Evolutionary conservation across 2,797 vertebrate genomes (phyloP), one percentile per base, ranked within the genome.

Genomic region (Coendou prehensilis): DNA sequence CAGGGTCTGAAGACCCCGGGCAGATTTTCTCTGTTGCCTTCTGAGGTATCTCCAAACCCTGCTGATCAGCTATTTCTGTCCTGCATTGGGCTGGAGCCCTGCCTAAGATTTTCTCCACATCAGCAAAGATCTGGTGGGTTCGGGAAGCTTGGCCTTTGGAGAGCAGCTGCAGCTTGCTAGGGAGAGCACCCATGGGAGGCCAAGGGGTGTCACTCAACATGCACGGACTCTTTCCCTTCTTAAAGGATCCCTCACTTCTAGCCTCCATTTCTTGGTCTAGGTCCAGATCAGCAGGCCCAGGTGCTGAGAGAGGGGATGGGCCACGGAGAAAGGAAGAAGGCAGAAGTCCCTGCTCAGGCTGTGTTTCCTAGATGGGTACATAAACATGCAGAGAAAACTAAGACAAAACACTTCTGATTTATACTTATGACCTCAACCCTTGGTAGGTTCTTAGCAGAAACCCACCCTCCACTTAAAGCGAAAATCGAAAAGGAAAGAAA

Each of bases 261-360:
- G 92, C 76, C 96, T 98, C 93, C 57, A 81, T 97, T 52, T 89
- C 95, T 76, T 96, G 97, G 2, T 97, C 96, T 94, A 95, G 75
- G 71, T 98, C 95, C 54, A 97, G 93, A 83, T 96, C 97, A 67
- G 93, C 91, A 85, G 75, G 97, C 84, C 94, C 92, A 1, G 81
- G 84, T 75, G 90, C 85, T 73, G 85, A 78, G 80, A 95, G 7
- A 28, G 95, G 93, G 81, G 97, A 96, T 4, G 71, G 82, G 54
- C 96, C 92, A 11, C 54, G 56, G 59, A 97, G 96, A 81, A 95
- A 95, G 97, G 93, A 50, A 71, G 96, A 87, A 93, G 93, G 97
- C 89, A 96, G 97, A 94, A 98, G 86, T 71, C 97, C 98, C 95
- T 97, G 92, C 82, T 98, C 97, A 54, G 97, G 94, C 94, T 96